phyloP scores from a whole-genome alignment of 2,113 vertebrate species.

The Podilymbus podiceps region DNA sequence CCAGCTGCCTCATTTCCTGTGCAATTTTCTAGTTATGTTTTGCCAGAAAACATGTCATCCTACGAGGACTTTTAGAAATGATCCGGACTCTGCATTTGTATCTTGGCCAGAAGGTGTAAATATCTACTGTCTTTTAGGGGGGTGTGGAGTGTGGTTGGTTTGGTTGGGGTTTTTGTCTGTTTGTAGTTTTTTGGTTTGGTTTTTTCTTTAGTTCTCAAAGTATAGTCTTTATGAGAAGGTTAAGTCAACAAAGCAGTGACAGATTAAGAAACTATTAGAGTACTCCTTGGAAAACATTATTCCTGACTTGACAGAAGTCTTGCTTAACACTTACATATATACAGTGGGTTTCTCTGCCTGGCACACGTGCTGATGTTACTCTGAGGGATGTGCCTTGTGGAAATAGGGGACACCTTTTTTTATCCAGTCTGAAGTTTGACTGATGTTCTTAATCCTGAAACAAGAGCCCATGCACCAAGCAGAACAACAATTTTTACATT shows the following conservation, averaged over 20 bases:
- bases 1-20: background rate
- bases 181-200: too few relatives aligned
- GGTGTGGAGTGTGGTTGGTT: too few relatives aligned
- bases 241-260: background rate
- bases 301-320: background rate
- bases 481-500: background rate
- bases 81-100: background rate
- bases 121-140: too few relatives aligned
- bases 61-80: background rate
- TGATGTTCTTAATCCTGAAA: background rate
- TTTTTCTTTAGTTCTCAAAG: background rate
- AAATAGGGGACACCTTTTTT: background rate
- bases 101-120: background rate
- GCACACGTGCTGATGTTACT: background rate
- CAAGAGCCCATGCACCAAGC: background rate
- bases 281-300: background rate
- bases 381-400: background rate
- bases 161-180: too few relatives aligned
- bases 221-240: background rate
- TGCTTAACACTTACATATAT: background rate
- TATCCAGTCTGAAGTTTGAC: background rate
- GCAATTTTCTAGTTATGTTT: background rate
- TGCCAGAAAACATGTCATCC: background rate
- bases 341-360: background rate
- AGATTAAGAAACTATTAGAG: background rate